These are phyloP conservation scores for Mareca strepera DNA, from an alignment of 2,797 vertebrate species.

Conservation along the genomic window DNA sequence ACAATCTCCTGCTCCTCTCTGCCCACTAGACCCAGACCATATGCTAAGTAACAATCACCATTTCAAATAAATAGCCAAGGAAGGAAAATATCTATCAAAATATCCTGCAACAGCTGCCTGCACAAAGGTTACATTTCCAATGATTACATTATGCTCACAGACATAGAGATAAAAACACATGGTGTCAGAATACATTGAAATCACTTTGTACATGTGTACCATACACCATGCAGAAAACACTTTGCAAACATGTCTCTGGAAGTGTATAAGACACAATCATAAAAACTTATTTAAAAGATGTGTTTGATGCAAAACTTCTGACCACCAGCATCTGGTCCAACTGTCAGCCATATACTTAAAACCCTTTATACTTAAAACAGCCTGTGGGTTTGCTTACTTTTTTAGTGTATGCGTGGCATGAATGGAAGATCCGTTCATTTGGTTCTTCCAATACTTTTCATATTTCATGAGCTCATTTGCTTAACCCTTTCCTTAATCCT, in stretches of 20 bases:
- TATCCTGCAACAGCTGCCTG: not conserved
- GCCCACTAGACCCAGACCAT: not conserved
- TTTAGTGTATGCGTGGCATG: not conserved
- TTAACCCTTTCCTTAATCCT: not conserved
- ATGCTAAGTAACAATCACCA: not conserved
- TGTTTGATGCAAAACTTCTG: not conserved
- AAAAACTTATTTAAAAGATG: not conserved
- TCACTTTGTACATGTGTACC: not conserved
- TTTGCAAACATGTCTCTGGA: accelerated
- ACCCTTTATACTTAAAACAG: not conserved
- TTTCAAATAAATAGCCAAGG: not conserved
- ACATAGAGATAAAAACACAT: not conserved
- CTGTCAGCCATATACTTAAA: not conserved
- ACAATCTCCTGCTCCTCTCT: not conserved
- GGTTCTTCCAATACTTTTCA: not conserved
- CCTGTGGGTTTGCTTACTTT: not conserved
- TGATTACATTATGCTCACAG: accelerated
- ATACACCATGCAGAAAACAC: accelerated
- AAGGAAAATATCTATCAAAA: not conserved
- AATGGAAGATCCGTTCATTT: not conserved
- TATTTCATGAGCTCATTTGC: not conserved
- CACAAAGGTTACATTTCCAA: not conserved
- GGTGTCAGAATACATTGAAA: not conserved
- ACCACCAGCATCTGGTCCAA: not conserved
- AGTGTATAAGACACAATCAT: accelerated